Percentiles rank a stretch among this genome's conserved stretches.
Evolutionary conservation across 2,797 vertebrate species (phyloP).

Genomic region (Poeciliopsis presidionis): DNA sequence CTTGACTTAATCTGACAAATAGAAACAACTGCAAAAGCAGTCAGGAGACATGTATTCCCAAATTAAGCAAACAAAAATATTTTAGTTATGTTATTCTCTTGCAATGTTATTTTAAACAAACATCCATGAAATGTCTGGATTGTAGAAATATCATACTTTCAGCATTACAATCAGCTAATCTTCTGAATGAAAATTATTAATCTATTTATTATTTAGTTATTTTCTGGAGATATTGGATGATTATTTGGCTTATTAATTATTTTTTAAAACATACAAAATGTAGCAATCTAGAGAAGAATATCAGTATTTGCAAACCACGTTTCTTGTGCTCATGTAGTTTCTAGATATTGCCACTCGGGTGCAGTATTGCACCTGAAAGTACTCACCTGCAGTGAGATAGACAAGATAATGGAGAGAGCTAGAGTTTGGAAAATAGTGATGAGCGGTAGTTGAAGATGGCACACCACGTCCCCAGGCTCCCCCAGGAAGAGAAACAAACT

Average conservation of each 20-base stretch:
- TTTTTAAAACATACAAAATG: background rate
- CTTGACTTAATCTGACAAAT: background rate
- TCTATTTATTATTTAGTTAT: background rate
- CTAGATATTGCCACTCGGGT: background rate
- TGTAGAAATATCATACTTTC: background rate
- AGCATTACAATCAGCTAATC: background rate
- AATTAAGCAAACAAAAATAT: background rate
- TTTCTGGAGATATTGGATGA: background rate
- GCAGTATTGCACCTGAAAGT: background rate
- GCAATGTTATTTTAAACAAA: background rate
- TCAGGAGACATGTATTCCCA: background rate
- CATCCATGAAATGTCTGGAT: background rate
- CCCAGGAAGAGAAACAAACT: conserved; percentile 84
- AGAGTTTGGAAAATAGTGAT: conserved; percentile 82
- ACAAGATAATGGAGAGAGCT: conserved; percentile 76
- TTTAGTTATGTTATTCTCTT: background rate
- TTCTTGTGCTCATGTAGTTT: background rate
- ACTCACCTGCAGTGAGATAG: conserved; percentile 79
- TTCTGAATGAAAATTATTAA: background rate
- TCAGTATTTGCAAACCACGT: background rate
- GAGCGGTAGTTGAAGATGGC: conserved; percentile 82
- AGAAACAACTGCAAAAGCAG: background rate
- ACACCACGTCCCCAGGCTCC: conserved; percentile 71
- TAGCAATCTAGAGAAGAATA: background rate
- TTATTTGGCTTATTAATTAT: background rate